Conservation (phyloP, 35 echinoderm and acorn worm genomes). For the Ophiothrix spiculata region DNA sequence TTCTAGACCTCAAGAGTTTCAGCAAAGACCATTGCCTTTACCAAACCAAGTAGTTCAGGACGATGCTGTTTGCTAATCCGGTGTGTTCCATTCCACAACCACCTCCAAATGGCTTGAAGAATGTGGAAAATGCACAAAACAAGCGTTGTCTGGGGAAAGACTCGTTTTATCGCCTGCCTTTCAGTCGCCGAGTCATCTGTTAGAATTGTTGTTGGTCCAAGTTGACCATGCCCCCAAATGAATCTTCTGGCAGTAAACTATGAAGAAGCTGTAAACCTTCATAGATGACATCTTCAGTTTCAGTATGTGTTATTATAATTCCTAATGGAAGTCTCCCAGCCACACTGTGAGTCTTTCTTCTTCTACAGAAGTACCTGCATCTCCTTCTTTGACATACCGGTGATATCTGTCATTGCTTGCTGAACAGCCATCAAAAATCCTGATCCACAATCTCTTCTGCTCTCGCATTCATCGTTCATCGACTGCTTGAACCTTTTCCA, state of each 20-base stretch:
- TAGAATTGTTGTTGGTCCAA: conserved; percentile 47
- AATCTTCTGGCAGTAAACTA: conserved; percentile 20
- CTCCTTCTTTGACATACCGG: too few species aligned
- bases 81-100: conserved; percentile 67
- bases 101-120: conserved; percentile 71
- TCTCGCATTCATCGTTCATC: too few species aligned
- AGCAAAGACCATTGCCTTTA: conserved; percentile 56
- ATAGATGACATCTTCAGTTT: conserved; percentile 29
- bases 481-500: too few species aligned
- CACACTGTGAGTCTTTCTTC: conserved; percentile 64
- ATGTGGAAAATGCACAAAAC: conserved; percentile 64
- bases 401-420: too few species aligned
- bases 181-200: conserved; percentile 71
- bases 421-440: too few species aligned
- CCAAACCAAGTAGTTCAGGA: neutral
- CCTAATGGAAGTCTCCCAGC: conserved; percentile 69
- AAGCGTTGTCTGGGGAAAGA: conserved; percentile 36
- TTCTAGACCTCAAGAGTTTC: too few species aligned
- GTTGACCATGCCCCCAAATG: conserved; percentile 39
- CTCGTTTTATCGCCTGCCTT: conserved; percentile 20
- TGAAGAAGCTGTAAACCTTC: conserved; percentile 35
- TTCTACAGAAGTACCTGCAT: too few species aligned
- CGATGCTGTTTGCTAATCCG: neutral
- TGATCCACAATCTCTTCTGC: too few species aligned
- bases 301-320: conserved; percentile 52